Evolutionary conservation across 2,888 invertebrate genomes (phyloP).

Genomic region (Acutogordius australiensis): DNA sequence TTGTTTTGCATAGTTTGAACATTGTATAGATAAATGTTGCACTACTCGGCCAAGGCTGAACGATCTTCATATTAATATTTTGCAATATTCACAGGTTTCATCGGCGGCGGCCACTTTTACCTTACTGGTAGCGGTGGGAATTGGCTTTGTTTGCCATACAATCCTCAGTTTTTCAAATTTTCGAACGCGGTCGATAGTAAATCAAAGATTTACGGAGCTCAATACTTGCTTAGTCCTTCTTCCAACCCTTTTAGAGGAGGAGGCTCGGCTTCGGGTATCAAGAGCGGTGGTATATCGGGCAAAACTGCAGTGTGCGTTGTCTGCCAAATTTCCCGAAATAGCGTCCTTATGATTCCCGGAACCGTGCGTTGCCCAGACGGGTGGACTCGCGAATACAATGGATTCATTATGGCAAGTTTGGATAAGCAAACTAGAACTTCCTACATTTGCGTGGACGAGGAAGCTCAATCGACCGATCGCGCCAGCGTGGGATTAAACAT

Average conservation of each 20-base stretch:
- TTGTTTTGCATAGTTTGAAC: not conserved
- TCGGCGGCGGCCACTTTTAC: not conserved
- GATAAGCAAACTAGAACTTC: slow-evolving; percentile 4
- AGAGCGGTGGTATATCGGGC: not conserved
- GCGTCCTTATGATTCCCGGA: slow-evolving; percentile 1
- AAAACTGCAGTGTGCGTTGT: slow-evolving; percentile 10
- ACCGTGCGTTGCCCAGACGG: slow-evolving; percentile 9
- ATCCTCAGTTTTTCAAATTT: not conserved
- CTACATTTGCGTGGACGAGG: slow-evolving; percentile 8
- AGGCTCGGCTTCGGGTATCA: no score
- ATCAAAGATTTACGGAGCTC: slow-evolving; percentile 5
- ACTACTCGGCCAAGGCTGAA: not conserved
- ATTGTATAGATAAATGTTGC: not conserved
- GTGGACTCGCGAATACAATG: slow-evolving; percentile 10
- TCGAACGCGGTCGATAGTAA: slow-evolving; percentile 4
- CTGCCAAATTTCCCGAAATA: slow-evolving; percentile 4
- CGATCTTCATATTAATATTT: not conserved
- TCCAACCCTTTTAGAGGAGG: slow-evolving; percentile 1
- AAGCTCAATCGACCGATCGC: not conserved
- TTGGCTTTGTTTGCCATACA: not conserved
- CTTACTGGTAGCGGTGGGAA: slow-evolving; percentile 3
- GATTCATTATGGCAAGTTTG: slow-evolving; percentile 9
- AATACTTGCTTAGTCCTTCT: not conserved
- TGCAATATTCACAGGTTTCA: not conserved
- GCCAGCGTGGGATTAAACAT: not conserved